Conservation (phyloP, 1,140 invertebrate genomes). For the Euglossa dilemma region DNA sequence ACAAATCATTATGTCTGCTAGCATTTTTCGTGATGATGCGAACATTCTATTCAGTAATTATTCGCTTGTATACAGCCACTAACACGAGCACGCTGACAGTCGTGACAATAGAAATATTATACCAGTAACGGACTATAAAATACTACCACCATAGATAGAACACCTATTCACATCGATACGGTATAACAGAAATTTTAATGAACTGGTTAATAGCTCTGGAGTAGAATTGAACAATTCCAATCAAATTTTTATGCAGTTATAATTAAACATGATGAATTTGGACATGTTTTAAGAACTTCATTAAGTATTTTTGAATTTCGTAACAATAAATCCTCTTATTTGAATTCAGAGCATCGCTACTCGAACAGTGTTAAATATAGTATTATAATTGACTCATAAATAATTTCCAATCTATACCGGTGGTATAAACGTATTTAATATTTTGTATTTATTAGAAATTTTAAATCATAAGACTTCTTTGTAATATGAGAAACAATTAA, state of each 20-base stretch:
- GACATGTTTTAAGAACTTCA: background rate
- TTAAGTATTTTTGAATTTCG: background rate
- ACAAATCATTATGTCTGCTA: constrained; percentile 8
- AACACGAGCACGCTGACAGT: constrained; percentile 15
- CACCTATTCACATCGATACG: constrained; percentile 9
- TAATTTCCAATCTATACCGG: background rate
- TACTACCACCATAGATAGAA: constrained; percentile 1
- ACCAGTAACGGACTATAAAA: constrained; percentile 26
- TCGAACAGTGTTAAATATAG: background rate
- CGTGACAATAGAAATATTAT: constrained; percentile 45
- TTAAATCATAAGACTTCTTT: background rate
- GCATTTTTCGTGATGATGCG: constrained; percentile 2
- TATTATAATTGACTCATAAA: background rate
- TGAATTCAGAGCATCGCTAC: background rate
- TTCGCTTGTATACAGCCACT: constrained; percentile 11
- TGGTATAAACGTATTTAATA: too few species aligned
- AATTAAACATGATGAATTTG: background rate
- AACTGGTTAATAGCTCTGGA: background rate
- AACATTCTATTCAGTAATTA: constrained; percentile 11
- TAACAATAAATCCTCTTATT: background rate
- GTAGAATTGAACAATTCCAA: background rate
- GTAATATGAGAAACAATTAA: background rate
- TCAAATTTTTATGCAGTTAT: background rate
- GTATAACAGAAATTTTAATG: background rate
- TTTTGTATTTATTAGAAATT: background rate